A percentile compares a stretch with the other conserved stretches of the same genome.
Conservation (phyloP, 2,113 vertebrate genomes). For the Pao palembangensis region DNA sequence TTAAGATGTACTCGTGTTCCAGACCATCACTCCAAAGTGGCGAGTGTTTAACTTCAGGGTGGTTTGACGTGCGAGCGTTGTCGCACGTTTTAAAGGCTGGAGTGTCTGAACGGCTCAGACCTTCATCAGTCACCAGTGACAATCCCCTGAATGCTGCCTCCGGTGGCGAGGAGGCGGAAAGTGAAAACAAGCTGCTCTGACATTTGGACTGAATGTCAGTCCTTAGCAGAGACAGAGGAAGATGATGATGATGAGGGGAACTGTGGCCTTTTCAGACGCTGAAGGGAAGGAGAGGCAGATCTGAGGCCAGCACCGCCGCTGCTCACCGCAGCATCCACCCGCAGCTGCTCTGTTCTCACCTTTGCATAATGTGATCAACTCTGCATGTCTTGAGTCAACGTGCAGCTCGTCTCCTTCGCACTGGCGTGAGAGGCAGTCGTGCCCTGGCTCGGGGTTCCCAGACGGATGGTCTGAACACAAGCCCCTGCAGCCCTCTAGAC, state of each 20-base stretch:
- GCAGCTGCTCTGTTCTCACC: neutral
- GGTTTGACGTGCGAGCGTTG: neutral
- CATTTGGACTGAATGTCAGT: conserved; percentile 66
- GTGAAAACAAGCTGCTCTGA: conserved; percentile 47
- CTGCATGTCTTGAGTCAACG: conserved; percentile 28
- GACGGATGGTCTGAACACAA: conserved; percentile 59
- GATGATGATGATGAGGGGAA: conserved; percentile 2
- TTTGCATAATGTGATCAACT: conserved; percentile 10
- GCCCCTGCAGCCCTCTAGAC: conserved; percentile 58
- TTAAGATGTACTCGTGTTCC: too few relatives aligned
- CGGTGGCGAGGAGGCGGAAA: conserved; percentile 26
- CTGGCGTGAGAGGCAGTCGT: conserved; percentile 42
- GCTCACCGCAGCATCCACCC: conserved; percentile 3
- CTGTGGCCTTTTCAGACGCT: conserved; percentile 44
- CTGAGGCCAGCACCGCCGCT: neutral
- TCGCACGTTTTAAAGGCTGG: conserved; percentile 16
- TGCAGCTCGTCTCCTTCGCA: conserved; percentile 1
- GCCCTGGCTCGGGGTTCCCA: conserved; percentile 28
- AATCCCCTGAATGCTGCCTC: neutral
- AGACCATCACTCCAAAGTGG: neutral
- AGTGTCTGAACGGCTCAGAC: conserved; percentile 27
- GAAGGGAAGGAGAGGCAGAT: conserved; percentile 14
- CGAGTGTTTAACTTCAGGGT: conserved; percentile 15
- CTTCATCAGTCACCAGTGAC: conserved; percentile 37
- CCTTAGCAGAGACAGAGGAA: conserved; percentile 22